phyloP scores from a whole-genome alignment of 2,797 vertebrate genomes.

The Linurgus olivaceus region DNA sequence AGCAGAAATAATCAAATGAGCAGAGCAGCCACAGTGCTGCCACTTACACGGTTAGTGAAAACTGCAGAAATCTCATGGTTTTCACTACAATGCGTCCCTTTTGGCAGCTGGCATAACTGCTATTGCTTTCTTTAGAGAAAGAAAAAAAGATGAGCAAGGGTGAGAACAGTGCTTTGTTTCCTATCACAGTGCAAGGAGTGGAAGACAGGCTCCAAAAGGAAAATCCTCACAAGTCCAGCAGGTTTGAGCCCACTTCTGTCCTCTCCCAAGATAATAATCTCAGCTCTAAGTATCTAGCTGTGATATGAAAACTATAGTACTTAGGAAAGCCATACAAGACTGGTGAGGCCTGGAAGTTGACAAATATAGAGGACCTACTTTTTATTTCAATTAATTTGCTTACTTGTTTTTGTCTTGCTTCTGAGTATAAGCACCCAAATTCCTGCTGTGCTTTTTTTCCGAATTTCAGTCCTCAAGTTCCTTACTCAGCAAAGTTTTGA shows the following conservation, averaged over 20 bases:
- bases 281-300: background rate
- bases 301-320: background rate
- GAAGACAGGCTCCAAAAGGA: background rate
- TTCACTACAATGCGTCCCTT: background rate
- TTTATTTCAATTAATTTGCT: background rate
- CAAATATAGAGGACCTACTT: background rate
- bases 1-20: background rate
- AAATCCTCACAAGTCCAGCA: background rate
- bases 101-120: background rate
- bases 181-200: background rate
- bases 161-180: background rate
- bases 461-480: background rate
- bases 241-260: background rate
- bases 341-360: background rate
- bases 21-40: background rate
- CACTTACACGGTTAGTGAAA: background rate
- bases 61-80: background rate
- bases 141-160: background rate
- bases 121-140: background rate
- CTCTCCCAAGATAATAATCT: background rate
- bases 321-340: background rate
- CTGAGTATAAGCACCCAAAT: background rate
- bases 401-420: background rate
- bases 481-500: background rate
- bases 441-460: background rate